Evolutionary conservation across 2,888 invertebrate species (phyloP).

Genomic region (Sphaeridia pumilis): DNA sequence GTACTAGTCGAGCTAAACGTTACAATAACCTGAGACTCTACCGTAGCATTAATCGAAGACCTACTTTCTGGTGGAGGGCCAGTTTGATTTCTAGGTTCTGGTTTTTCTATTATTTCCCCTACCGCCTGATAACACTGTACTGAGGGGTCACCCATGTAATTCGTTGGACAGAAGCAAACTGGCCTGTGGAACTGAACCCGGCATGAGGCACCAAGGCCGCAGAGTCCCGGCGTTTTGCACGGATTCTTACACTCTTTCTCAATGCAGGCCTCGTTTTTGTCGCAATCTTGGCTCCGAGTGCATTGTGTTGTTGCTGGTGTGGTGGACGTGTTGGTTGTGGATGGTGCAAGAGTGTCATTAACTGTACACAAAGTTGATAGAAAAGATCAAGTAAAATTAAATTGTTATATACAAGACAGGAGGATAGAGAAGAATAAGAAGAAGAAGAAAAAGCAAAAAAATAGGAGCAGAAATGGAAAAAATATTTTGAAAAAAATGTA

Average conservation of each 20-base stretch:
- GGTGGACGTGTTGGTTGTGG: slow-evolving; percentile 21
- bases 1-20: slow-evolving; percentile 1
- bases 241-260: slow-evolving; percentile 65
- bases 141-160: slow-evolving; percentile 58
- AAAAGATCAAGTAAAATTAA: neutral
- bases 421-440: neutral
- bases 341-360: slow-evolving; percentile 57
- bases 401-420: neutral
- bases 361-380: slow-evolving; percentile 28
- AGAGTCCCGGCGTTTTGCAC: slow-evolving; percentile 46
- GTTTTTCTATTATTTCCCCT: neutral
- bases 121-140: slow-evolving; percentile 47
- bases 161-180: slow-evolving; percentile 54
- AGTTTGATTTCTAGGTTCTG: neutral
- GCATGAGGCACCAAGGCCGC: slow-evolving; percentile 62
- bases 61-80: neutral
- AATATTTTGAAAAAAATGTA: too few species aligned
- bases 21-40: neutral
- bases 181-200: slow-evolving; percentile 71
- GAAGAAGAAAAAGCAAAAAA: too few species aligned
- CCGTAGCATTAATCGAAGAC: neutral
- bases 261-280: slow-evolving; percentile 71
- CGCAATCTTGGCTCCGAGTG: slow-evolving; percentile 64
- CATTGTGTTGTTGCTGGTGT: slow-evolving; percentile 28
- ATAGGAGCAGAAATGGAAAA: too few species aligned